Percentiles rank a stretch among this genome's conserved stretches.
phyloP scores from a whole-genome alignment of 2,888 invertebrate species.

The Julus scanicus region DNA sequence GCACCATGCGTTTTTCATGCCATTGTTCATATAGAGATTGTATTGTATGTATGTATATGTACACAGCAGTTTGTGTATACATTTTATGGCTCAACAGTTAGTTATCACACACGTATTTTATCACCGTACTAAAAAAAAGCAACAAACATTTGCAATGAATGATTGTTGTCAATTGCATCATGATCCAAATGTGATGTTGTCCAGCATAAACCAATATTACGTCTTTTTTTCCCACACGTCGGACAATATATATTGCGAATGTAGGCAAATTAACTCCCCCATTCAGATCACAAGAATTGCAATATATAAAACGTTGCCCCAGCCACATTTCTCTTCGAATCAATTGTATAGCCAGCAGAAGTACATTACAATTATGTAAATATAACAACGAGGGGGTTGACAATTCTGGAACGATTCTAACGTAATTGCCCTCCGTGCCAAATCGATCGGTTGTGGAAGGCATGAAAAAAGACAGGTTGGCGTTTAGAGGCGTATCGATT shows the following conservation, averaged over 20 bases:
- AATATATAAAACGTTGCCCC: constrained; percentile 32
- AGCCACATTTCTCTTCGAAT: background rate
- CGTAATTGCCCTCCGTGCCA: constrained; percentile 37
- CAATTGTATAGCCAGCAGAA: constrained; percentile 6
- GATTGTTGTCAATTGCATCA: constrained; percentile 21
- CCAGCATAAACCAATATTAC: background rate
- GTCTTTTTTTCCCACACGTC: background rate
- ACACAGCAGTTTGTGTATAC: too few species aligned
- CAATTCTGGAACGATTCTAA: constrained; percentile 30
- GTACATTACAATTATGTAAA: constrained; percentile 34
- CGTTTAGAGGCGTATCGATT: constrained; percentile 47
- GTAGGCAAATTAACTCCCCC: constrained; percentile 34
- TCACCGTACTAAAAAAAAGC: background rate
- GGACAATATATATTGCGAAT: constrained; percentile 13
- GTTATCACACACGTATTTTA: too few species aligned
- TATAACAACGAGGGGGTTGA: constrained; percentile 12
- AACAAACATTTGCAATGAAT: background rate
- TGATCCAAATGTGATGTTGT: background rate
- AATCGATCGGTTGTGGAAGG: constrained; percentile 45
- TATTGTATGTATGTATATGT: too few species aligned
- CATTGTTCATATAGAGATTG: too few species aligned
- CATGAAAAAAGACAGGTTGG: constrained; percentile 34
- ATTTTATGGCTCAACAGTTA: too few species aligned
- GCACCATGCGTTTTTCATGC: too few species aligned
- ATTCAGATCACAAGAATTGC: constrained; percentile 21